phyloP scores from a whole-genome alignment of 2,113 vertebrate species.

The Donacobius atricapilla region DNA sequence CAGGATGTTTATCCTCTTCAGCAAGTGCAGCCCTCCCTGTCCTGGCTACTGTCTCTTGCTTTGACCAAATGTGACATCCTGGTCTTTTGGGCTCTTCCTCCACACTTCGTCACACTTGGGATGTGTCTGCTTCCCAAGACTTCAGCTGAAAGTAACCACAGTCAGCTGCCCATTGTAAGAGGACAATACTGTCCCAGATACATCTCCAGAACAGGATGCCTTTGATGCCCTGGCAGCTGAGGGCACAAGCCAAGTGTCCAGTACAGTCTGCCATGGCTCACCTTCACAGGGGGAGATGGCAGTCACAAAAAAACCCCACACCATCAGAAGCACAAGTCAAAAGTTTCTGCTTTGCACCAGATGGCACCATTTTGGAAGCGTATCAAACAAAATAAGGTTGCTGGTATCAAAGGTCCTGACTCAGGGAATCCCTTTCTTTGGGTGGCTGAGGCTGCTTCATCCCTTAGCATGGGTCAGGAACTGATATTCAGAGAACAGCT shows the following conservation, averaged over 20 bases:
- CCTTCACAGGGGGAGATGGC: not conserved
- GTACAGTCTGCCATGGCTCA: not conserved
- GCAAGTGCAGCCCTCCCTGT: not conserved
- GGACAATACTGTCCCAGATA: not conserved
- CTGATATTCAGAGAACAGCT: not conserved
- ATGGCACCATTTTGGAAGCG: not conserved
- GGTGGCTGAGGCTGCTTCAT: not conserved
- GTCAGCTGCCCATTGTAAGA: not conserved
- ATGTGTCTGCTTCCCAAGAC: not conserved
- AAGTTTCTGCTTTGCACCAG: not conserved
- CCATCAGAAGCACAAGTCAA: not conserved
- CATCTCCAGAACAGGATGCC: not conserved
- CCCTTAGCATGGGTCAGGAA: not conserved
- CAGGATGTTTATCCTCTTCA: not conserved
- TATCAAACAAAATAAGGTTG: not conserved
- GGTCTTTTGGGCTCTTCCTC: not conserved
- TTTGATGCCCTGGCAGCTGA: not conserved
- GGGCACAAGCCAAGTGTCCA: not conserved
- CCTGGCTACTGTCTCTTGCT: accelerated
- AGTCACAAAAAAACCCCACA: not conserved
- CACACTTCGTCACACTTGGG: not conserved
- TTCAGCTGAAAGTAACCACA: not conserved
- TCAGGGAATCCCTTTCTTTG: not conserved
- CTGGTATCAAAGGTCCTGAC: not conserved
- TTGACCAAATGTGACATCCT: not conserved